Evolutionary conservation across 2,888 invertebrate genomes (phyloP).

Genomic region (Hedya salicella): DNA sequence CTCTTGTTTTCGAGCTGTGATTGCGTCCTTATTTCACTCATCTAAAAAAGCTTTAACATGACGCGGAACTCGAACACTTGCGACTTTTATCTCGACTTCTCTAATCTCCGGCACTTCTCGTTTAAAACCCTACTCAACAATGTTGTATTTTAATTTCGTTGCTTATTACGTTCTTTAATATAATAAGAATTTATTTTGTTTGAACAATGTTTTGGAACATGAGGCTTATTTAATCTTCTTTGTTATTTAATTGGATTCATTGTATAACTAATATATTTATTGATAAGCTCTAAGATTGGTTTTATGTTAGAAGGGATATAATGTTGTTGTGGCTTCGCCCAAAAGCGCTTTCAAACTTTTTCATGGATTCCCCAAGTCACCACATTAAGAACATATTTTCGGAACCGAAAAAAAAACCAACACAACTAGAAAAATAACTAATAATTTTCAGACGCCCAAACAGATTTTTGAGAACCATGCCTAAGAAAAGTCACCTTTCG

Average conservation of each 20-base stretch:
- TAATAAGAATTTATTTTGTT: slow-evolving; percentile 34
- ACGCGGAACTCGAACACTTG: slow-evolving; percentile 3
- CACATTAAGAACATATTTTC: too few relatives aligned
- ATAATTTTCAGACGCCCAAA: too few relatives aligned
- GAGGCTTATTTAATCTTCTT: slow-evolving; percentile 14
- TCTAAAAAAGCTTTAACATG: slow-evolving; percentile 40
- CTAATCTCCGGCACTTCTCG: slow-evolving; percentile 31
- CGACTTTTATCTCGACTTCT: slow-evolving; percentile 11
- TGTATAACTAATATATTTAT: not conserved
- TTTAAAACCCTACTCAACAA: slow-evolving; percentile 32
- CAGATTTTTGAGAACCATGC: too few relatives aligned
- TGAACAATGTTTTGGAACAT: slow-evolving; percentile 13
- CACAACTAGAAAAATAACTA: too few relatives aligned
- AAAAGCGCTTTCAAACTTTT: too few relatives aligned
- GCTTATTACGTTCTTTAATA: slow-evolving; percentile 34
- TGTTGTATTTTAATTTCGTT: slow-evolving; percentile 39
- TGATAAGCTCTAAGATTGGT: not conserved
- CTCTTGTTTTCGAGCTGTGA: slow-evolving; percentile 56
- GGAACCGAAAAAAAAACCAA: too few relatives aligned
- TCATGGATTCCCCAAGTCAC: too few relatives aligned
- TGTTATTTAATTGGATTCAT: slow-evolving; percentile 21
- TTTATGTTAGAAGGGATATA: not conserved
- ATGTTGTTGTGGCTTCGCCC: too few relatives aligned
- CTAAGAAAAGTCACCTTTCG: too few relatives aligned
- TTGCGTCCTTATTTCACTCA: slow-evolving; percentile 24